Conservation (phyloP, 2,888 invertebrate species). For the Catocala fraxini region DNA sequence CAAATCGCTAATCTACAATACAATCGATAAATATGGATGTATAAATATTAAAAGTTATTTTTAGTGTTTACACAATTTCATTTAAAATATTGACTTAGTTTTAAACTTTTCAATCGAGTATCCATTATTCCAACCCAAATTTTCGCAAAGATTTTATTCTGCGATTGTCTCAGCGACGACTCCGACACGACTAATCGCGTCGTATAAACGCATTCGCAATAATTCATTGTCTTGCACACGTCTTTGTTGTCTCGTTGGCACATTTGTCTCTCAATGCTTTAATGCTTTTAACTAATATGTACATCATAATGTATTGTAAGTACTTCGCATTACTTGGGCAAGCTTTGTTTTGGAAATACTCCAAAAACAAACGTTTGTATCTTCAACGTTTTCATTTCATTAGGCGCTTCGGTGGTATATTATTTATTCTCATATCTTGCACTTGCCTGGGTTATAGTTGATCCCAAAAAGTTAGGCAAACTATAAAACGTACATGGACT, state of each 20-base stretch:
- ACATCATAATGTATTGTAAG: slow-evolving; percentile 34
- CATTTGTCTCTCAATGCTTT: slow-evolving; percentile 56
- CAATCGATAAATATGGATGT: no score
- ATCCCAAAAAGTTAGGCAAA: no score
- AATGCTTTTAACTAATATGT: slow-evolving; percentile 52
- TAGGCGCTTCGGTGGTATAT: no score
- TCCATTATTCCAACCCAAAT: no score
- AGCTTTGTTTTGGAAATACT: slow-evolving; percentile 13
- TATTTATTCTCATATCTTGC: no score
- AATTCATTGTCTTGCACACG: slow-evolving; percentile 59
- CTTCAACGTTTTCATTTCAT: slow-evolving; percentile 7
- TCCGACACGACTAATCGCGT: slow-evolving; percentile 43
- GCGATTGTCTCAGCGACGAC: slow-evolving; percentile 16
- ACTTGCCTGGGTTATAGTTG: not conserved
- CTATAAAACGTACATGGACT: no score
- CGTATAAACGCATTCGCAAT: slow-evolving; percentile 50
- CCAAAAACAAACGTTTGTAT: slow-evolving; percentile 22
- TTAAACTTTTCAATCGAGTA: no score
- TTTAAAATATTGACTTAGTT: no score
- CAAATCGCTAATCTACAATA: no score
- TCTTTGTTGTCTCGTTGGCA: slow-evolving; percentile 66
- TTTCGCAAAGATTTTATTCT: no score
- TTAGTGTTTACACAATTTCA: no score
- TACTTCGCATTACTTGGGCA: not conserved
- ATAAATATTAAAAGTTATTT: no score